A percentile compares a stretch with the other conserved stretches of the same genome.
Evolutionary conservation across 2,797 vertebrate genomes (phyloP).

Genomic region (Thripadectes ignobilis): DNA sequence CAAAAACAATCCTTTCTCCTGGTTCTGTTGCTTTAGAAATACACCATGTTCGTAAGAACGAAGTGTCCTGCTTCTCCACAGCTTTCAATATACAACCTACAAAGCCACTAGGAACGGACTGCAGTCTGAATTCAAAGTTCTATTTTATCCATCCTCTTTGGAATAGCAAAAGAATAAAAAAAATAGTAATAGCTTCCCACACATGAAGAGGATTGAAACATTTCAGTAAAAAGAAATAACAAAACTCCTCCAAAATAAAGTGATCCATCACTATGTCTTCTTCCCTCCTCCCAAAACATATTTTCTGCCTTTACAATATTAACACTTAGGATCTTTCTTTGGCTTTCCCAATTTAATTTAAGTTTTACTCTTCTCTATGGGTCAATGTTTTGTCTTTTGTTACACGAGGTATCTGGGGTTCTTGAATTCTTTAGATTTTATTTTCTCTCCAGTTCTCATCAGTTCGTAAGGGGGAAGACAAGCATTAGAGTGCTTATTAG

Average conservation of each 20-base stretch:
- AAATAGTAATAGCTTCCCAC: background rate
- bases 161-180: background rate
- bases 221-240: background rate
- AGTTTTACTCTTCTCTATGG: background rate
- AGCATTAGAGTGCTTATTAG: background rate
- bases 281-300: background rate
- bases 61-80: background rate
- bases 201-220: background rate
- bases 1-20: constrained; percentile 13
- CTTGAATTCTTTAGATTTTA: background rate
- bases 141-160: background rate
- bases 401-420: background rate
- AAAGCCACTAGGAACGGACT: background rate
- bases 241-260: background rate
- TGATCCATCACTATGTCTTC: background rate
- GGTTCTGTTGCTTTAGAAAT: constrained; percentile 31
- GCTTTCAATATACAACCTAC: background rate
- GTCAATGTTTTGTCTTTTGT: background rate
- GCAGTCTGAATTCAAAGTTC: background rate
- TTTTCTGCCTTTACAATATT: background rate
- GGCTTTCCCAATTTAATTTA: background rate
- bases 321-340: background rate
- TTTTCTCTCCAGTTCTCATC: background rate
- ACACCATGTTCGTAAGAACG: background rate
- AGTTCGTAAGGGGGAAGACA: background rate